Evolutionary conservation across 2,113 vertebrate genomes (phyloP).

Genomic region (Excalfactoria chinensis): DNA sequence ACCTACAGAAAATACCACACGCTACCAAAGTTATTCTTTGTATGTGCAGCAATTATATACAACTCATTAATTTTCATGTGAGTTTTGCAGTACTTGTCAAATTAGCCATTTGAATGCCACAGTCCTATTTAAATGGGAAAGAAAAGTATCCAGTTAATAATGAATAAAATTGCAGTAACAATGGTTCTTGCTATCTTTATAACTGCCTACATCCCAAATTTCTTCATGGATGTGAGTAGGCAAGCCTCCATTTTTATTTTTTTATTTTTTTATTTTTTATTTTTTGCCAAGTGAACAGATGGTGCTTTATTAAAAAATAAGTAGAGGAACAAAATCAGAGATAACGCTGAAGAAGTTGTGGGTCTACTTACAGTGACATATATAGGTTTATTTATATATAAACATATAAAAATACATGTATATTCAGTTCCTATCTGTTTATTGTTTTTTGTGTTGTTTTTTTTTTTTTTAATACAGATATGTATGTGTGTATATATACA

Average conservation of each 20-base stretch:
- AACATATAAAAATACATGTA: no score
- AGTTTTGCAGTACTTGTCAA: conserved; percentile 31
- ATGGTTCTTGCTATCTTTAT: conserved; percentile 12
- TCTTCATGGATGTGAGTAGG: neutral
- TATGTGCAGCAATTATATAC: conserved; percentile 5
- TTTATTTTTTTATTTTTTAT: no score
- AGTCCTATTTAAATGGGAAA: neutral
- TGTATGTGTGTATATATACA: no score
- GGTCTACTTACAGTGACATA: neutral
- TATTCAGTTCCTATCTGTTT: no score
- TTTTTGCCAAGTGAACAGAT: neutral
- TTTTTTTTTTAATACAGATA: no score
- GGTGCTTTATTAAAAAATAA: neutral
- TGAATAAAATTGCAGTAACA: neutral
- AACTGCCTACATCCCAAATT: neutral
- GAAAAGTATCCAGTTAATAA: neutral
- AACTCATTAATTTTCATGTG: conserved; percentile 14
- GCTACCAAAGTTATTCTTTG: neutral
- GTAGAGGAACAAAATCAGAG: neutral
- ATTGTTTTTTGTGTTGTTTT: no score
- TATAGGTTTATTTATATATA: no score
- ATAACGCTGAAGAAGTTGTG: neutral
- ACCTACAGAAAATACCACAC: neutral
- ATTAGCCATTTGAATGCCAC: conserved; percentile 32
- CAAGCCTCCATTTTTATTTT: neutral